phyloP scores from a whole-genome alignment of 2,113 vertebrate species.

The Gymnarchus niloticus region DNA sequence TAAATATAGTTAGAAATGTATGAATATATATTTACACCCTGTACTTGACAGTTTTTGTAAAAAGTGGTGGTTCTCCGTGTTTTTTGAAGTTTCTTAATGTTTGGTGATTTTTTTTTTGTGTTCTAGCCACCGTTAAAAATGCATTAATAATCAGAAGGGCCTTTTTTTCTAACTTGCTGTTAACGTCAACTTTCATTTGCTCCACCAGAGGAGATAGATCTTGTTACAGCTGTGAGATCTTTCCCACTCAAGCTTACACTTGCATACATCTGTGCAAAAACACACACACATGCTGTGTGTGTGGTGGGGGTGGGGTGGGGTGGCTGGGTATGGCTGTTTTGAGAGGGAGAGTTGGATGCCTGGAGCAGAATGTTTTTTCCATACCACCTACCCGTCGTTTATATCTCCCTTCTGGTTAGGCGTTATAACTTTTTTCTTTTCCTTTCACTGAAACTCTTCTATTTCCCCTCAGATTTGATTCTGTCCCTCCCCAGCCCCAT shows the following conservation, averaged over 20 bases:
- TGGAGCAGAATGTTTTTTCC: neutral
- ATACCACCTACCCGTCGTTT: neutral
- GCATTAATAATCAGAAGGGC: neutral
- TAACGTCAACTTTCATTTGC: neutral
- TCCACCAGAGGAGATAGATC: neutral
- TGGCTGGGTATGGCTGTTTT: no score
- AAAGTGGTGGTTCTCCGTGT: neutral
- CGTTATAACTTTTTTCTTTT: no score
- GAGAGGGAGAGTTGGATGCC: neutral
- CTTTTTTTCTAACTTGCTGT: neutral
- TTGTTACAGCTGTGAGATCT: neutral
- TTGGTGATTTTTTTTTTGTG: no score
- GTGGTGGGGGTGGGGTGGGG: no score
- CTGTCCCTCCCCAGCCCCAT: neutral
- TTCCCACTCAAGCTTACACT: no score
- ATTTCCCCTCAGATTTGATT: neutral
- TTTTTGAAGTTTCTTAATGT: neutral
- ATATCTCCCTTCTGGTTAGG: neutral
- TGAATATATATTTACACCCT: conserved; percentile 12
- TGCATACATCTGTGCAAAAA: no score
- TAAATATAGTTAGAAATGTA: conserved; percentile 18
- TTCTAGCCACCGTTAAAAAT: neutral
- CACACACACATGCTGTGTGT: no score
- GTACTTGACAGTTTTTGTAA: neutral
- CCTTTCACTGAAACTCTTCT: neutral